Base-by-base conservation (phyloP, 2,797 vertebrate genomes). In the Acomys russatus region DNA sequence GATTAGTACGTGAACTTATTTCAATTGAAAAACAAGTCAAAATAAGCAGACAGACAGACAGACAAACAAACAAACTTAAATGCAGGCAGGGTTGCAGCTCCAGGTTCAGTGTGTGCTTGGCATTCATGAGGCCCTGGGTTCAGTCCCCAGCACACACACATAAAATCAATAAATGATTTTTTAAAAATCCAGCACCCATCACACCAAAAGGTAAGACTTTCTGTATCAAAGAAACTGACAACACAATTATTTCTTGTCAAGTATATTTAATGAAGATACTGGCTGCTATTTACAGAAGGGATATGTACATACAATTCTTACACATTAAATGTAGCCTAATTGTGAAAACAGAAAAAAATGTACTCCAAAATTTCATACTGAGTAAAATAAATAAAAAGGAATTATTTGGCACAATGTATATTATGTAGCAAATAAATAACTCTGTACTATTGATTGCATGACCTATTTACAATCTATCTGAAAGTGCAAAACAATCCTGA, bases 331-430 rank as follows among this genome's bases (percentile, higher is more conserved):
- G 98, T 98, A 98, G 97, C 99, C 91, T 94, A 97, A 98, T 78
- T 97, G 88, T 97, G 98, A 98, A 98, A 98, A 98, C 96, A 98
- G 97, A 95, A 97, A 94, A 96, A 97, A 98, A 98, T 97, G 97
- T 98, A 97, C 97, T 97, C 97, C 98, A 94, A 97, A 90, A 92
- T 98, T 98, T 98, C 98, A 99, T 99, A 99, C 99, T 98, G 98
- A 99, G 98, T 98, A 98, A 98, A 99, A 99, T 99, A 99, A 99
- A 99, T 99, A 99, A 98, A 98, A 96, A 96, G 97, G 94, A 98
- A 98, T 98, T 98, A 98, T 98, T 99, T 99, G 99, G 99, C 99
- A 99, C 98, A 98, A 98, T 97, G 97, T 97, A 97, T 97, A 97
- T 97, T 96, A 98, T 94, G 98, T 97, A 98, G 97, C 97, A 98